Conservation (phyloP, 2,888 invertebrate species). For the Keiferia lycopersicella region DNA sequence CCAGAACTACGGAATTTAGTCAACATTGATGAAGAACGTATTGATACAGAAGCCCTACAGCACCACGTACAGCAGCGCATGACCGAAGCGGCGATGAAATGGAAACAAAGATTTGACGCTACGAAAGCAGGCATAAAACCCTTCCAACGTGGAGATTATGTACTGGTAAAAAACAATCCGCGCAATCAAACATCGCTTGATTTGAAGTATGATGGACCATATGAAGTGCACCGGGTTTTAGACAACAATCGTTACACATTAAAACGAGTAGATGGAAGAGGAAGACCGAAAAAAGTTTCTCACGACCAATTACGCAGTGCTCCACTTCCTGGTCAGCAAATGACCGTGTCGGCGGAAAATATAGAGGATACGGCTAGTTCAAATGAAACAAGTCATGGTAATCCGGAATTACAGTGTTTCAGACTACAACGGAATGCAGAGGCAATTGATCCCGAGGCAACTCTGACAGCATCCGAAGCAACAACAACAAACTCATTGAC, state of each 20-base stretch:
- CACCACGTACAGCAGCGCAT: slow-evolving; percentile 14
- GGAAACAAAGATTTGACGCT: neutral
- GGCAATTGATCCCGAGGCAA: too few relatives aligned
- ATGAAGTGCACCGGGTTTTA: slow-evolving; percentile 4
- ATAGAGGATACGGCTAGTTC: too few relatives aligned
- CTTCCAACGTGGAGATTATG: slow-evolving; percentile 22
- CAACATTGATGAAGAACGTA: neutral
- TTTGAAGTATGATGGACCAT: slow-evolving; percentile 18
- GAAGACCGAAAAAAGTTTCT: slow-evolving; percentile 22
- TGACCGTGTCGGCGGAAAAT: slow-evolving; percentile 23
- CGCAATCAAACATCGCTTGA: slow-evolving; percentile 22
- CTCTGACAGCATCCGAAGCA: too few relatives aligned
- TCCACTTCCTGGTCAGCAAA: slow-evolving; percentile 26
- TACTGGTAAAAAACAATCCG: slow-evolving; percentile 17
- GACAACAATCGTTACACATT: slow-evolving; percentile 25
- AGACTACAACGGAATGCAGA: too few relatives aligned
- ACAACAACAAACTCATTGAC: too few relatives aligned
- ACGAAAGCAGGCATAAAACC: neutral
- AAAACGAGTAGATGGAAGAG: slow-evolving; percentile 22
- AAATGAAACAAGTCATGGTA: too few relatives aligned
- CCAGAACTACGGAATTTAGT: neutral
- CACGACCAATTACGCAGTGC: slow-evolving; percentile 26
- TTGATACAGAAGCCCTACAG: neutral
- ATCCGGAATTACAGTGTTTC: too few relatives aligned
- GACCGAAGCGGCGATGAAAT: neutral